These are phyloP conservation scores for Octodon degus DNA, from an alignment of 2,113 vertebrate species.

Conservation along the genomic window DNA sequence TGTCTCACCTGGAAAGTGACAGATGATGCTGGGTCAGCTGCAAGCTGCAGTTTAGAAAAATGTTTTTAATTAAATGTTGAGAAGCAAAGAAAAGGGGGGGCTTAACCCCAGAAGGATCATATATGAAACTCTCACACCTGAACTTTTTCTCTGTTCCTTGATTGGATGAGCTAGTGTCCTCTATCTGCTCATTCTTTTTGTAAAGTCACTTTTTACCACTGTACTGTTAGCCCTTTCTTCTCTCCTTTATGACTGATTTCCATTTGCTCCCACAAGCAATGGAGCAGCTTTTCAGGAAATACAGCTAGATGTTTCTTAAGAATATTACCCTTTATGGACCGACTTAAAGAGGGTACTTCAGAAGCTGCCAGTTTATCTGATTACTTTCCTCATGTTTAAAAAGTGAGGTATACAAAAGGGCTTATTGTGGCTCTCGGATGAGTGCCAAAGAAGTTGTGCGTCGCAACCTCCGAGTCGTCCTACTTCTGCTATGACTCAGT, in stretches of 20 bases:
- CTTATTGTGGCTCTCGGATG: constrained; percentile 59
- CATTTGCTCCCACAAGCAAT: neutral
- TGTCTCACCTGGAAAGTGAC: constrained; percentile 92
- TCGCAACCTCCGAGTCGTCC: neutral
- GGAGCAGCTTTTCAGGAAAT: neutral
- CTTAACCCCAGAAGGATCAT: constrained; percentile 99
- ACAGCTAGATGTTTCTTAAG: neutral
- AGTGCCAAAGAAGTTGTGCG: neutral
- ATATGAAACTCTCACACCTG: constrained; percentile 99
- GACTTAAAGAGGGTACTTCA: neutral
- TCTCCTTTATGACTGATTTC: neutral
- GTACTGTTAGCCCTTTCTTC: neutral
- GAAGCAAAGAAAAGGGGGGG: constrained; percentile 90
- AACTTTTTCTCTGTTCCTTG: constrained; percentile 99
- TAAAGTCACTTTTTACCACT: neutral
- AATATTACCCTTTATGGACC: neutral
- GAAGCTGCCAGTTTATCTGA: constrained; percentile 67
- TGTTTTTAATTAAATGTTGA: constrained; percentile 97
- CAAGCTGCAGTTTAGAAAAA: constrained; percentile 97
- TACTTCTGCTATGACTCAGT: constrained; percentile 26
- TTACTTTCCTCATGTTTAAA: constrained; percentile 64
- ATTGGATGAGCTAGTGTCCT: constrained; percentile 92
- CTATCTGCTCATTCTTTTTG: neutral
- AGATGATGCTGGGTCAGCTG: constrained; percentile 94
- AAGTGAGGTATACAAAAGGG: constrained; percentile 32